phyloP scores from a whole-genome alignment of 2,113 vertebrate genomes.

The Mormoops blainvillei region DNA sequence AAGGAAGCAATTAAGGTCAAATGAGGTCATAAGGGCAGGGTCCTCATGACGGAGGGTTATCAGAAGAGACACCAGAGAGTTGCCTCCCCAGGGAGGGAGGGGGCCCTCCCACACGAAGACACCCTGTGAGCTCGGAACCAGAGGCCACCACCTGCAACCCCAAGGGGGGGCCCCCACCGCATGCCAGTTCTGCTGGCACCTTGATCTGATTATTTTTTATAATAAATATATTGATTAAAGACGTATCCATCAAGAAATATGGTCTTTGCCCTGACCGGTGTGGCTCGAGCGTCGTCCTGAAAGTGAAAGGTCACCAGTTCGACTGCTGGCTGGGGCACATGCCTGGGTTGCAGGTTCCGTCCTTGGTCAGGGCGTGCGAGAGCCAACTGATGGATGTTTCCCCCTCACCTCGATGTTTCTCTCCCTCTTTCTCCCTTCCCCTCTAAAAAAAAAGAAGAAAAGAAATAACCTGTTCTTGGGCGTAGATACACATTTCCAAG shows the following conservation, averaged over 20 bases:
- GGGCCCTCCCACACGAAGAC: background rate
- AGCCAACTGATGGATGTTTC: no score
- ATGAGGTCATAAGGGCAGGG: no score
- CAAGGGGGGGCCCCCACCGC: background rate
- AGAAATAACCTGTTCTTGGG: background rate
- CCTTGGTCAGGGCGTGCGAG: no score
- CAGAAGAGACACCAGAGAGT: background rate
- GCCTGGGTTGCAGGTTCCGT: no score
- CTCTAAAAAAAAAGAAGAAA: no score
- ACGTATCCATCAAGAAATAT: background rate
- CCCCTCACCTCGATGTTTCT: no score
- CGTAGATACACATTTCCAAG: background rate
- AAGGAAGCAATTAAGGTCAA: background rate
- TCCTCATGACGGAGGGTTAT: background rate
- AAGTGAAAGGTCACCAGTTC: no score
- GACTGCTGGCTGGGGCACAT: no score
- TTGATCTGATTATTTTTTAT: background rate
- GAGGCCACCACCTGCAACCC: background rate
- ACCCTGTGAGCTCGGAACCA: rapidly evolving
- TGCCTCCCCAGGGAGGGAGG: background rate
- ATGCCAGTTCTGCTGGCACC: background rate
- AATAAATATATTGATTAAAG: background rate
- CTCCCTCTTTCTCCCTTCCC: no score
- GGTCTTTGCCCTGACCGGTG: background rate
- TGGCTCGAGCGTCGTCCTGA: no score